phyloP scores from a whole-genome alignment of 2,888 invertebrate genomes.

The Athripsodes cinereus region DNA sequence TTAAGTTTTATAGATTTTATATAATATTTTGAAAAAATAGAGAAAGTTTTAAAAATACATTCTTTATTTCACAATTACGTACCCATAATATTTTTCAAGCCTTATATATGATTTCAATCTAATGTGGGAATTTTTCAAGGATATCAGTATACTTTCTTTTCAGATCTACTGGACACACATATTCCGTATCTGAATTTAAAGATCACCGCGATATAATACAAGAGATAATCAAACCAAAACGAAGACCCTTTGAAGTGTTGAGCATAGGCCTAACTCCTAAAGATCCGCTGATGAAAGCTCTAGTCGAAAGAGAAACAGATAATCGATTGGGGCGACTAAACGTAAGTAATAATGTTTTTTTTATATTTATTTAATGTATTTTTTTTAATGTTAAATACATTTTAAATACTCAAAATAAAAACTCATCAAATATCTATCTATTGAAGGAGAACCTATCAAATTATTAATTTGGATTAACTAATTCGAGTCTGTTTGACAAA shows the following conservation, averaged over 20 bases:
- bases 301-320: conserved; percentile 65
- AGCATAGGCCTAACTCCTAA: conserved; percentile 52
- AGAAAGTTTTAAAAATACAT: too few relatives aligned
- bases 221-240: conserved; percentile 54
- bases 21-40: too few relatives aligned
- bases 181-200: conserved; percentile 56
- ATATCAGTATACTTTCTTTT: neutral
- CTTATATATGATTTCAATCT: neutral
- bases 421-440: too few relatives aligned
- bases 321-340: conserved; percentile 70
- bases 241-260: conserved; percentile 51
- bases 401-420: too few relatives aligned
- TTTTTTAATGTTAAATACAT: too few relatives aligned
- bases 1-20: too few relatives aligned
- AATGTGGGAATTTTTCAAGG: too few relatives aligned
- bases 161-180: conserved; percentile 51
- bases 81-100: neutral
- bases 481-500: too few relatives aligned
- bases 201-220: conserved; percentile 52
- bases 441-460: too few relatives aligned
- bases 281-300: conserved; percentile 60
- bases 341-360: conserved; percentile 39
- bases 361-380: conserved; percentile 1
- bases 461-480: too few relatives aligned
- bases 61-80: too few relatives aligned